Conservation (phyloP, 1,140 invertebrate genomes). For the Octopus bimaculoides region DNA sequence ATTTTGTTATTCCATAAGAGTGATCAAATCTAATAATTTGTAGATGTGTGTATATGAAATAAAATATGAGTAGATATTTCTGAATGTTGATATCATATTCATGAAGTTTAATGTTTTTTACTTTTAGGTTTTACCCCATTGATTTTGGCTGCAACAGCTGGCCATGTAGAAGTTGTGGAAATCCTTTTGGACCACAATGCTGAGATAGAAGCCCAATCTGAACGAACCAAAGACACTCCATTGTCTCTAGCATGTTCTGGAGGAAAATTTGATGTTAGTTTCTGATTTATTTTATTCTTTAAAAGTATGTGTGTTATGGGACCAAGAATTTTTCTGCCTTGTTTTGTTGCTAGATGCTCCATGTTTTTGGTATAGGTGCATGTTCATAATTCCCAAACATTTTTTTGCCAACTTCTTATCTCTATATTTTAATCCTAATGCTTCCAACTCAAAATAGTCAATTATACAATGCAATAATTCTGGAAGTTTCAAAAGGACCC, state of each 20-base stretch:
- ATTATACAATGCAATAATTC: too few species aligned
- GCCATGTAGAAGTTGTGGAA: conserved; percentile 92
- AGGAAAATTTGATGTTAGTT: conserved; percentile 79
- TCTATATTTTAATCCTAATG: background rate
- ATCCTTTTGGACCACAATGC: conserved; percentile 88
- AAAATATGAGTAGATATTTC: too few species aligned
- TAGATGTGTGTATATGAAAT: too few species aligned
- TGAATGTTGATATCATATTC: too few species aligned
- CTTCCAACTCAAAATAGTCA: too few species aligned
- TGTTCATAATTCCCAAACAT: background rate
- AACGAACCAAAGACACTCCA: conserved; percentile 98
- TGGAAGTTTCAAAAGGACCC: too few species aligned
- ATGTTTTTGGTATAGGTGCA: background rate
- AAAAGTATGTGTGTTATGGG: too few species aligned
- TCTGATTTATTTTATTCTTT: background rate
- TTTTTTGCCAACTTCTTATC: background rate
- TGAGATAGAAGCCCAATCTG: conserved; percentile 96
- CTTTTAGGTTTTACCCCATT: conserved; percentile 87
- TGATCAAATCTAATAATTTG: too few species aligned
- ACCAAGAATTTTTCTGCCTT: too few species aligned
- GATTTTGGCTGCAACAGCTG: conserved; percentile 94
- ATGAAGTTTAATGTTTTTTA: conserved; percentile 15
- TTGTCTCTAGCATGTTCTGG: conserved; percentile 96
- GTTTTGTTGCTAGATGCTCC: background rate
- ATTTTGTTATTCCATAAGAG: too few species aligned